phyloP scores from a whole-genome alignment of 2,888 invertebrate species.

The Leptogaster cylindrica region DNA sequence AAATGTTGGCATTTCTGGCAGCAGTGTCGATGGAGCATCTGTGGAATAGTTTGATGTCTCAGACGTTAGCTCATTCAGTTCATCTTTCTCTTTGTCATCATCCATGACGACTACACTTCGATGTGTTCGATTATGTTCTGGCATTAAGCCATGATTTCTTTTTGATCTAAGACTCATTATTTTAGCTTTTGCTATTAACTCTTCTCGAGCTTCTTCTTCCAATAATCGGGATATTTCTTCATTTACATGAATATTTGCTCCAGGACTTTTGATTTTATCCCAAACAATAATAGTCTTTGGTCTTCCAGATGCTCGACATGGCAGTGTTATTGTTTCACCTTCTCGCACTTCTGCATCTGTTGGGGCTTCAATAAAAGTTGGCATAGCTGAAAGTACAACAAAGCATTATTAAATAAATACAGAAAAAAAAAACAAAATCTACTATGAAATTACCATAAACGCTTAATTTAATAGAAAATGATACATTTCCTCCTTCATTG shows the following conservation, averaged over 20 bases:
- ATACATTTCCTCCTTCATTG: constrained; percentile 53
- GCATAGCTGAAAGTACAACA: constrained; percentile 49
- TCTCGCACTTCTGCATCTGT: constrained; percentile 50
- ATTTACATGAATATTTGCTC: constrained; percentile 13
- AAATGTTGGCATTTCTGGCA: constrained; percentile 48
- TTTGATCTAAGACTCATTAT: constrained; percentile 52
- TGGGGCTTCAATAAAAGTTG: constrained; percentile 52
- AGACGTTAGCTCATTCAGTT: constrained; percentile 10
- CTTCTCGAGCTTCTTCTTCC: constrained; percentile 60
- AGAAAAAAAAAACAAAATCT: too few species aligned
- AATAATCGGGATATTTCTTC: constrained; percentile 50
- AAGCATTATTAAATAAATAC: too few species aligned
- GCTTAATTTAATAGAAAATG: constrained; percentile 50
- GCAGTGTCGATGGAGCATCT: constrained; percentile 45
- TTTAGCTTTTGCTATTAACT: constrained; percentile 51
- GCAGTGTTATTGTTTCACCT: constrained; percentile 51
- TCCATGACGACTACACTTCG: constrained; percentile 47
- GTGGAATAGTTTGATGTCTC: constrained; percentile 5
- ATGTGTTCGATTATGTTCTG: constrained; percentile 42
- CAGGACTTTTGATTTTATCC: constrained; percentile 47
- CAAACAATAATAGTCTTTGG: constrained; percentile 50
- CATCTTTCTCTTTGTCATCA: constrained; percentile 48
- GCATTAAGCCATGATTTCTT: constrained; percentile 41
- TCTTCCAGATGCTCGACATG: constrained; percentile 52
- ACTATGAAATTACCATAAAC: constrained; percentile 51